Evolutionary conservation across 2,113 vertebrate genomes (phyloP).

Genomic region (Todiramphus saurophagus): DNA sequence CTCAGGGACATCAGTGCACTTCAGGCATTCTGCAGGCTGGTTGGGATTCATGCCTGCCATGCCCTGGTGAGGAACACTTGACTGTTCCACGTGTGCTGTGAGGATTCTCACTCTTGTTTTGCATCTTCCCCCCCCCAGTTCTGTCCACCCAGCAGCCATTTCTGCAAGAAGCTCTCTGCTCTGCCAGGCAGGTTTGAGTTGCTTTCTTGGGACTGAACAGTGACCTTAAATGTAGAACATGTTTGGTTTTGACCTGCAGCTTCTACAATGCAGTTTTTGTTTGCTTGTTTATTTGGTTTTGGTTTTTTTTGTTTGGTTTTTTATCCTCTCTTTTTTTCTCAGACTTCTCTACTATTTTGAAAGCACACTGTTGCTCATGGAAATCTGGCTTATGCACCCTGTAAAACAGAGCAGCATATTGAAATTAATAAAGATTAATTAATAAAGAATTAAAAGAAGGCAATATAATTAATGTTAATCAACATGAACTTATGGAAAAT

Average conservation of each 20-base stretch:
- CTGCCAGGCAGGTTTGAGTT: background rate
- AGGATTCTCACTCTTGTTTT: background rate
- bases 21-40: background rate
- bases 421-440: slow-evolving; percentile 56
- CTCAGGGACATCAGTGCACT: background rate
- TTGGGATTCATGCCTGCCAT: background rate
- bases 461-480: slow-evolving; percentile 52
- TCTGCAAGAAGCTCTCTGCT: background rate
- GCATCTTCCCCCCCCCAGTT: background rate
- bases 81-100: background rate
- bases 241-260: background rate
- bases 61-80: background rate
- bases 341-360: background rate
- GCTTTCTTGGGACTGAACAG: background rate
- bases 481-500: slow-evolving; percentile 10
- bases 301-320: too few relatives aligned
- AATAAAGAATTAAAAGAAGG: slow-evolving; percentile 49
- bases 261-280: background rate
- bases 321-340: background rate
- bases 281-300: background rate
- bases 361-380: background rate
- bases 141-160: background rate
- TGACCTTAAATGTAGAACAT: background rate
- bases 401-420: background rate
- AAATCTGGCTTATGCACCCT: background rate